phyloP scores from a whole-genome alignment of 2,888 invertebrate genomes.

The Noctua janthe region DNA sequence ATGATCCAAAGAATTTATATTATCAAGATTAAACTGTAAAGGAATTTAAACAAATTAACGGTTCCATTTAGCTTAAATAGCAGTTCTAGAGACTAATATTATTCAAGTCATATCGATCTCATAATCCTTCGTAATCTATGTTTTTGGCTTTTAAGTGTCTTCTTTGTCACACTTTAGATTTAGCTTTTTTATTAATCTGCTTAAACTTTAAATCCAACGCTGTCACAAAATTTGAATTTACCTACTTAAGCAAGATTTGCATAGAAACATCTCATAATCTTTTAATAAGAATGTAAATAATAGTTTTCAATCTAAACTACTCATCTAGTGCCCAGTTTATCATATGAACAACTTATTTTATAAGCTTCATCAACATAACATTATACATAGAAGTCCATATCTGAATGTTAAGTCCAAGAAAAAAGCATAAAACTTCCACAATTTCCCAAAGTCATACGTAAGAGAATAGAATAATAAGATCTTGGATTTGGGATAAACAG shows the following conservation, averaged over 20 bases:
- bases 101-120: constrained; percentile 18
- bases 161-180: constrained; percentile 20
- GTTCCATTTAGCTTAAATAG: constrained; percentile 7
- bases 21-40: neutral
- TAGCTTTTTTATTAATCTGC: constrained; percentile 26
- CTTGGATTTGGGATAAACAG: neutral
- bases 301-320: neutral
- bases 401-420: neutral
- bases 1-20: neutral
- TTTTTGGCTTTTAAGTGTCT: constrained; percentile 23
- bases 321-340: neutral
- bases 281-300: constrained; percentile 3
- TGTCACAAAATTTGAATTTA: constrained; percentile 10
- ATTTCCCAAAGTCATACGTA: neutral
- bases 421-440: neutral
- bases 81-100: constrained; percentile 7
- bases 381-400: neutral
- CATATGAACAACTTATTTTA: neutral
- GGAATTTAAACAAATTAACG: constrained; percentile 25
- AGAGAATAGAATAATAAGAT: neutral
- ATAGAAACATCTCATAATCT: neutral
- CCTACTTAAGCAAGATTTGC: constrained; percentile 5
- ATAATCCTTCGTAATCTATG: constrained; percentile 32
- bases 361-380: neutral
- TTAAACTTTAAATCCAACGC: constrained; percentile 9